Conservation (phyloP, 2,113 vertebrate genomes). For the Trichomycterus rosablanca region DNA sequence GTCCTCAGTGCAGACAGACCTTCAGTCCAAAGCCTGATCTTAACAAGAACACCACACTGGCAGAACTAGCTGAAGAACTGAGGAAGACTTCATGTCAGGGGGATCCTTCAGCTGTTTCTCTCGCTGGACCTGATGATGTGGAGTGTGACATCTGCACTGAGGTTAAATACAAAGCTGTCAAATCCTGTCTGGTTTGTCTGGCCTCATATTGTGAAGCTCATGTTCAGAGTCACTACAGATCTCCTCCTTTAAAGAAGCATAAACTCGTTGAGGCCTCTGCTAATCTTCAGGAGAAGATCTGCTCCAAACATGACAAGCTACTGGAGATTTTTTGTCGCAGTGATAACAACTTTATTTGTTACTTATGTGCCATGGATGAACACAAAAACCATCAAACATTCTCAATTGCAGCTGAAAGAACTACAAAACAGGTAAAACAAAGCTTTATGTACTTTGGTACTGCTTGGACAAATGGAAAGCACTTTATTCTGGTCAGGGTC, state of each 20-base stretch:
- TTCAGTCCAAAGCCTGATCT: neutral
- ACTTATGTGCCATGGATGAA: constrained; percentile 5
- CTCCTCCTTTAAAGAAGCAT: constrained; percentile 2
- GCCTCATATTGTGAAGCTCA: constrained; percentile 13
- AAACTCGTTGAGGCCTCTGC: neutral
- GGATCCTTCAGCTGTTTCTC: neutral
- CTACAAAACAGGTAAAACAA: constrained; percentile 5
- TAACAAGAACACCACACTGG: constrained; percentile 16
- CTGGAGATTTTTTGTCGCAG: constrained; percentile 9
- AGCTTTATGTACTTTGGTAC: neutral
- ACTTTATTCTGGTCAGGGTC: neutral
- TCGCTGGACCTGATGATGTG: neutral
- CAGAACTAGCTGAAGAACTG: constrained; percentile 7
- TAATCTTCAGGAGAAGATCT: constrained; percentile 20
- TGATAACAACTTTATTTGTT: constrained; percentile 10
- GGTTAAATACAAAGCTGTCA: neutral
- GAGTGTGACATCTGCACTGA: constrained; percentile 1
- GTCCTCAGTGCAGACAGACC: constrained; percentile 8
- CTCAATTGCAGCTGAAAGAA: constrained; percentile 11
- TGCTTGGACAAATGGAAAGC: neutral
- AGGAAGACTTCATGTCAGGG: neutral
- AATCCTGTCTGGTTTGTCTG: constrained; percentile 12
- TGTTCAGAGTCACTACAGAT: constrained; percentile 9
- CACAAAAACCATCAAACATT: constrained; percentile 9
- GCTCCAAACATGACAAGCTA: constrained; percentile 8